Conservation (phyloP, 2,888 invertebrate genomes). For the Schizaphis graminum region DNA sequence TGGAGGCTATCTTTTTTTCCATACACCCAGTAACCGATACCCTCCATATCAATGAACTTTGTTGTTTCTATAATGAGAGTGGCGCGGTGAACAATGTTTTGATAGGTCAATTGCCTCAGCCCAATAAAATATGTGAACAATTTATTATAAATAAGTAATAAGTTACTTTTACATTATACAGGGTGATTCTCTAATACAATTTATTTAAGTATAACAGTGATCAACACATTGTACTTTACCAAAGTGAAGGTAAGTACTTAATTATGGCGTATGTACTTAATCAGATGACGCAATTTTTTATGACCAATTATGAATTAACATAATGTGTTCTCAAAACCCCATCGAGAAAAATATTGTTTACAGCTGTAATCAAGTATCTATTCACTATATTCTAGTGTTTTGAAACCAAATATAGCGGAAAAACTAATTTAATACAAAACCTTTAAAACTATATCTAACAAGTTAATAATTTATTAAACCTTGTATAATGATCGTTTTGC, state of each 20-base stretch:
- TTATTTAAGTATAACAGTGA: neutral
- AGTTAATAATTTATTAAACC: neutral
- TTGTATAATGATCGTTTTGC: neutral
- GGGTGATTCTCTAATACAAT: no score
- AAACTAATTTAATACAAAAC: neutral
- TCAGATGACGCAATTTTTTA: neutral
- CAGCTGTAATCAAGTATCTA: neutral
- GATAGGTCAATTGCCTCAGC: neutral
- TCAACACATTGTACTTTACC: neutral
- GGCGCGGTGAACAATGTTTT: neutral
- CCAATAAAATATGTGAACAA: no score
- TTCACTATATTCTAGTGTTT: no score
- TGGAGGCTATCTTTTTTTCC: accelerated
- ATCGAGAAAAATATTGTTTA: neutral
- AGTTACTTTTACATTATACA: no score
- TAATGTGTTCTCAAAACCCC: neutral
- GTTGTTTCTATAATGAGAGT: neutral
- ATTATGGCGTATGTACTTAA: no score
- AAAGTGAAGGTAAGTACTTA: neutral
- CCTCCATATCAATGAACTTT: neutral
- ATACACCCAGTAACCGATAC: neutral
- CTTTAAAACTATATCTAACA: neutral
- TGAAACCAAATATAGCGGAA: neutral
- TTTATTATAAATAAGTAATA: no score
- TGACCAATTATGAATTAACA: neutral